Conservation (phyloP, 2,888 invertebrate species). For the Bruchidius siliquastri region DNA sequence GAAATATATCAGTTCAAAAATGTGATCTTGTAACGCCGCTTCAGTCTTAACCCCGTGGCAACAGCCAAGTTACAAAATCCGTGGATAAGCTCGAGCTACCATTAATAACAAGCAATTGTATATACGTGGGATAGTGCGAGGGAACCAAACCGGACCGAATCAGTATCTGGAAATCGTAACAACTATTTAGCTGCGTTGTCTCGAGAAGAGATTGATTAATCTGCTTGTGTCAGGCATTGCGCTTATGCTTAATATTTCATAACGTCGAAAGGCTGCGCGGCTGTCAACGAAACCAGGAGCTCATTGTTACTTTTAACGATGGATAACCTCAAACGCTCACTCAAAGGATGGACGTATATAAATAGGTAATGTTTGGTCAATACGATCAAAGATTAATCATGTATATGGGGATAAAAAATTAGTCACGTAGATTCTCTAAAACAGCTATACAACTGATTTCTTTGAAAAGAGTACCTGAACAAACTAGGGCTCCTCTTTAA, state of each 20-base stretch:
- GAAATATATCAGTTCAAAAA: too few species aligned
- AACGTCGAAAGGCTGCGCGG: conserved; percentile 8
- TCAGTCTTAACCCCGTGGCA: neutral
- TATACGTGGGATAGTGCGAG: neutral
- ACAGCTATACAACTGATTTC: too few species aligned
- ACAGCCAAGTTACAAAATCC: neutral
- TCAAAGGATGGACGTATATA: conserved; percentile 15
- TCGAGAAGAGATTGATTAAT: conserved; percentile 21
- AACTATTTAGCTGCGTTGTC: conserved; percentile 5
- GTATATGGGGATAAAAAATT: too few species aligned
- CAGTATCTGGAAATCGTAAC: conserved; percentile 8
- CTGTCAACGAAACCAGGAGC: conserved; percentile 20
- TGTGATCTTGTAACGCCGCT: too few species aligned
- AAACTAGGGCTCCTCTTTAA: too few species aligned
- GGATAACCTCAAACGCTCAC: conserved; percentile 1
- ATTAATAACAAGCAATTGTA: neutral
- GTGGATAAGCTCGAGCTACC: neutral
- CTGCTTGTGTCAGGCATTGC: conserved; percentile 14
- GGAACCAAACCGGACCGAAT: neutral
- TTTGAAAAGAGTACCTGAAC: too few species aligned
- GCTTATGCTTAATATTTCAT: conserved; percentile 23
- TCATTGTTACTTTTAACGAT: conserved; percentile 15
- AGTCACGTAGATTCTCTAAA: too few species aligned
- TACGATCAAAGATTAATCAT: conserved; percentile 10
- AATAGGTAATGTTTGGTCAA: conserved; percentile 14